phyloP scores from a whole-genome alignment of 2,113 vertebrate species.

The Willisornis vidua region DNA sequence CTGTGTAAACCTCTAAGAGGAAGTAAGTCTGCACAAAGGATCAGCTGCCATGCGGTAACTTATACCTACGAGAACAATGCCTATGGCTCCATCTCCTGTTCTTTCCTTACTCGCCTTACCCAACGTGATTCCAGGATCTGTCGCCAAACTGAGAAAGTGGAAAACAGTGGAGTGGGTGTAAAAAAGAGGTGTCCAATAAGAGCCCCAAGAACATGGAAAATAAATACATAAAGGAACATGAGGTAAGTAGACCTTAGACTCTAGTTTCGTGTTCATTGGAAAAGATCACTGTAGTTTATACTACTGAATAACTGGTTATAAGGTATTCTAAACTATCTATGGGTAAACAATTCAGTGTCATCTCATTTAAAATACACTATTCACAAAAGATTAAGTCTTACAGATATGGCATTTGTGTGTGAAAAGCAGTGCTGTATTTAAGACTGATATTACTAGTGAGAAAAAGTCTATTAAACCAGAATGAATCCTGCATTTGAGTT shows the following conservation, averaged over 20 bases:
- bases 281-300: not conserved
- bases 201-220: not conserved
- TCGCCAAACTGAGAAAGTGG: not conserved
- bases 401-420: not conserved
- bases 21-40: not conserved
- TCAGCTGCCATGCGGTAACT: not conserved
- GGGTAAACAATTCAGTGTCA: not conserved
- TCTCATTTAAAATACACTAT: not conserved
- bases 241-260: not conserved
- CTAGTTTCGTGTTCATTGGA: not conserved
- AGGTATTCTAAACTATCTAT: not conserved
- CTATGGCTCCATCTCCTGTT: not conserved
- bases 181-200: not conserved
- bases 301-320: not conserved
- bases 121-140: not conserved
- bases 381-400: not conserved
- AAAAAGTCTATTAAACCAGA: not conserved
- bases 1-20: not conserved
- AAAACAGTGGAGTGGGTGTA: not conserved
- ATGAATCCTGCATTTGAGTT: not conserved
- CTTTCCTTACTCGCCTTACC: not conserved
- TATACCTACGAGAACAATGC: not conserved
- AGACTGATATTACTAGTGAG: not conserved
- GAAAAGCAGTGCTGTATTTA: not conserved
- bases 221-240: not conserved